Base-by-base conservation (phyloP, 1,140 invertebrate species). In the Adelges cooleyi region DNA sequence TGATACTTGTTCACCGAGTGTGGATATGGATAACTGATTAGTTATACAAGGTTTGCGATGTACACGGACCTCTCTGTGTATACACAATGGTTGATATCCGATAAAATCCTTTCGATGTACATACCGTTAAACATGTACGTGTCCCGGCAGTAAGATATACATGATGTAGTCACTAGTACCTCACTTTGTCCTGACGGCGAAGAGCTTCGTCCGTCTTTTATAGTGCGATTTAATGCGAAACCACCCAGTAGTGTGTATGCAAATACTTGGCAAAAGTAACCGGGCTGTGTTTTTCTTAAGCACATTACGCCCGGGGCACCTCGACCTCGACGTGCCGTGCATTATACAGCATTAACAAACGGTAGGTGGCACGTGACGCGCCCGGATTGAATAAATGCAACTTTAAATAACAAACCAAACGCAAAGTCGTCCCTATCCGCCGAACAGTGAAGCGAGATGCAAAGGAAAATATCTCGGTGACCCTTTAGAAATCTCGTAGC, bases 241-340 rank as follows among this genome's bases (percentile, higher is more conserved):
- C 53, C 20, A 44, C n/a, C n/a, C n/a, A 40, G 27, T 44, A 18
- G 38, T 27, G 38, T 9, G n/a, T 44, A 59, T 44, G 53, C 38
- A 59, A 59, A 59, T 59, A 59, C 53, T 59, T 59, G 25, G 38
- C 40, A 40, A 59, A 40, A 59, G 53, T 59, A 59, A 44, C 23
- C 53, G n/a, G 38, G 53, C 53, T n/a, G 36, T 44, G 40, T 59
- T 44, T 25, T 59, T 22, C 53, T 59, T 44, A 44, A 59, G 53
- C 23, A 44, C 38, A 36, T 44, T 25, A 44, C 53, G 53, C 38
- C 27, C 15, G 38, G 23, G 38, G 53, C 22, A 25, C 9, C 53
- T n/a, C n/a, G n/a, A 42, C 20, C 40, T 22, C 17, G 38, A 59
- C 38, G 53, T 59, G 53, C 40, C 27, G 38, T 44, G 38, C 53